Conservation (phyloP, 2,888 invertebrate species). For the Myopa testacea region DNA sequence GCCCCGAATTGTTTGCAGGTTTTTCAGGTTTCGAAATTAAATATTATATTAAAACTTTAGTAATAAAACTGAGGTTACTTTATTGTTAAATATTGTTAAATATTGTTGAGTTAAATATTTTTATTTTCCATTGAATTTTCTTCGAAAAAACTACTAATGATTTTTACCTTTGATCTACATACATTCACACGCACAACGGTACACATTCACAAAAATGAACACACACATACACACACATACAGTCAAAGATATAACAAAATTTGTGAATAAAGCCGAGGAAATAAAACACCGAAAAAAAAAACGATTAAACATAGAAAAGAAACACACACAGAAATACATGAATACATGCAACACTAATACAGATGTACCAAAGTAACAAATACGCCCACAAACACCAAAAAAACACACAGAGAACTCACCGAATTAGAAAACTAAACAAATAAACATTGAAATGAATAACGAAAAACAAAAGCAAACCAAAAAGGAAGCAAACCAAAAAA, state of each 20-base stretch:
- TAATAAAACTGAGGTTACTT: no score
- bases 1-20: no score
- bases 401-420: background rate
- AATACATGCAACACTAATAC: no score
- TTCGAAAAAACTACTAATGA: no score
- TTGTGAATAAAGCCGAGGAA: no score
- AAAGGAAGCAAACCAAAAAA: background rate
- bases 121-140: no score
- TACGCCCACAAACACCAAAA: background rate
- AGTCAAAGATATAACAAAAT: background rate
- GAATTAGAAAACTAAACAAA: background rate
- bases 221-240: background rate
- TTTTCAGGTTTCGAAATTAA: no score
- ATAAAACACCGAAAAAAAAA: background rate
- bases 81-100: no score
- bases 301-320: background rate
- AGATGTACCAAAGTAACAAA: no score
- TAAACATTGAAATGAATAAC: background rate
- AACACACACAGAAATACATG: no score
- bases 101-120: no score
- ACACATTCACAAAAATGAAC: conserved; percentile 16
- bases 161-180: background rate
- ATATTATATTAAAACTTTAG: no score
- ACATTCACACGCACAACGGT: background rate
- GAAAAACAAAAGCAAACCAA: background rate